Evolutionary conservation across 2,888 invertebrate genomes (phyloP).

Genomic region (Phyllotreta cruciferae): DNA sequence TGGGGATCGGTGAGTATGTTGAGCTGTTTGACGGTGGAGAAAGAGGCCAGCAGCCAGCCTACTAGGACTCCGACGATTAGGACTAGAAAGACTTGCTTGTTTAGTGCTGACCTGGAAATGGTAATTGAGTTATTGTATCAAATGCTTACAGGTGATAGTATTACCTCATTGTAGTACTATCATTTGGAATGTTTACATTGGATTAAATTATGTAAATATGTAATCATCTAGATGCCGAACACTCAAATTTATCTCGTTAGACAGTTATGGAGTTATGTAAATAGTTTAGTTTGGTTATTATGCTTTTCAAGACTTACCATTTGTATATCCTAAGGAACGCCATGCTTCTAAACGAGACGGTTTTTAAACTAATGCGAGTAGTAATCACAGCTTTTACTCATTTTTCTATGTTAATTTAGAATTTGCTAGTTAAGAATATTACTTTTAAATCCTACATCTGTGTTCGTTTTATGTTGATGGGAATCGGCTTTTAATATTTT

Average conservation of each 20-base stretch:
- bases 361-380: not conserved
- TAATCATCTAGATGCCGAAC: no score
- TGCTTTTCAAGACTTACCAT: conserved; percentile 24
- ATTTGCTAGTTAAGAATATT: no score
- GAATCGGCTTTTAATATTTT: no score
- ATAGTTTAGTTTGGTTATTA: not conserved
- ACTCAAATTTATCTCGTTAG: no score
- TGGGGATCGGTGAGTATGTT: conserved; percentile 45
- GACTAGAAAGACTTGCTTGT: conserved; percentile 74
- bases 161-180: no score
- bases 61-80: conserved; percentile 75
- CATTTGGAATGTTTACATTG: not conserved
- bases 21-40: conserved; percentile 54
- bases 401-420: no score
- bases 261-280: no score
- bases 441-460: no score
- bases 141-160: not conserved
- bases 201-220: not conserved
- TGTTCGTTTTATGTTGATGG: no score
- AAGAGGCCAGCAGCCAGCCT: conserved; percentile 80
- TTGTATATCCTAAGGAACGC: conserved; percentile 31
- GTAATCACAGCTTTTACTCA: no score
- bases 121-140: conserved; percentile 11
- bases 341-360: conserved; percentile 22
- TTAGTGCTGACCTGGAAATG: conserved; percentile 60